Evolutionary conservation across 2,888 invertebrate genomes (phyloP), one percentile per base, ranked within the genome.

Genomic region (Esperia sulphurella): DNA sequence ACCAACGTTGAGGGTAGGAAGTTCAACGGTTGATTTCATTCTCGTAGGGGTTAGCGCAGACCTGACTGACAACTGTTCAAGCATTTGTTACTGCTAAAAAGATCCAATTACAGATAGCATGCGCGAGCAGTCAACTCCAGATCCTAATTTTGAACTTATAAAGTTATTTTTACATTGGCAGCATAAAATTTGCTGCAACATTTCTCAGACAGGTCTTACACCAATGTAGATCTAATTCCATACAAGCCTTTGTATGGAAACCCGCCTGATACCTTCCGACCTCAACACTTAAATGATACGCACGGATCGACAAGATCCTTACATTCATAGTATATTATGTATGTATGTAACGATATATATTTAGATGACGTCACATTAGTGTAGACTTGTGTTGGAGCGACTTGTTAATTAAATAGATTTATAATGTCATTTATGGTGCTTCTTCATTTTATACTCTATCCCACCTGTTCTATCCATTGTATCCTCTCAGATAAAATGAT

Each of bases 371-470:
- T 76, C 67, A 52, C 55, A 51, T 62, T 87, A 85, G 82, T 79
- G 65, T 75, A 84, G 82, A 35, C 31, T 31, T 85, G 67, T 70
- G 14, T 71, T 68, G 70, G 80, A 85, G 75, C 74, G 75, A 85
- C 73, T 81, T 84, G 79, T 82, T 82, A 83, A 85, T 84, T 88
- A 88, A 83, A n/a, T 85, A 85, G 84, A 79, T 85, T 83, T 86
- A 73, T 83, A 83, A 80, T 68, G 72, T 78, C 82, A 77, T 72
- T 3, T 68, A 58, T 71, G 74, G 71, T 65, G 76, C 75, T 78
- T 81, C 76, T 81, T 81, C 72, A 77, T 41, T 58, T 57, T 54
- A 53, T 55, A 21, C 21, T 71, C 67, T 65, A 52, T 76, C 81
- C 82, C 70, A 73, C 78, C 79, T 71, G n/a, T n/a, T n/a, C n/a